phyloP scores from a whole-genome alignment of 2,888 invertebrate species.

The Blastobasis adustella region DNA sequence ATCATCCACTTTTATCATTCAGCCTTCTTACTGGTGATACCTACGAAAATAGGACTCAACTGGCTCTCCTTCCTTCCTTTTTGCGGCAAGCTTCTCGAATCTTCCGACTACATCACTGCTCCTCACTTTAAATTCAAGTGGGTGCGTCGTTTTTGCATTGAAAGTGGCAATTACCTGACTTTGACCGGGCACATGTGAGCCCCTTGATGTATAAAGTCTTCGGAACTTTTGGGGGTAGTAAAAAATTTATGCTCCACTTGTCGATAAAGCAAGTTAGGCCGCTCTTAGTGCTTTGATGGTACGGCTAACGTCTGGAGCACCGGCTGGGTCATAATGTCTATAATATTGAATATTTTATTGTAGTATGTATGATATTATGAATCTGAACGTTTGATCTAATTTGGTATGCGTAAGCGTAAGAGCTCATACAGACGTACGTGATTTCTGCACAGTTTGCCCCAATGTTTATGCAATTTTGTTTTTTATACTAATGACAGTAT shows the following conservation, averaged over 20 bases:
- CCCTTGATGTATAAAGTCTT: constrained; percentile 8
- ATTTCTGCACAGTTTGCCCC: too few species aligned
- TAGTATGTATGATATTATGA: too few species aligned
- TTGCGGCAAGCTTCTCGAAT: too few species aligned
- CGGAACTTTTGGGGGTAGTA: constrained; percentile 1
- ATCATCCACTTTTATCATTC: too few species aligned
- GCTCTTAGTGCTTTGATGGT: not conserved
- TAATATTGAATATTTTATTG: too few species aligned
- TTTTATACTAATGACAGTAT: too few species aligned
- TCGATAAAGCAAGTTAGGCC: not conserved
- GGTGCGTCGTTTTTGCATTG: constrained; percentile 49
- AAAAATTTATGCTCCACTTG: not conserved
- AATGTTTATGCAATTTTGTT: too few species aligned
- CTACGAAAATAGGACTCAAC: not conserved
- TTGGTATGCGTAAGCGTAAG: too few species aligned
- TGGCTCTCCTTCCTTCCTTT: not conserved
- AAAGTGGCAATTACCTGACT: constrained; percentile 52
- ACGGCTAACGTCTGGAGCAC: not conserved
- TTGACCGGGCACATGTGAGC: constrained; percentile 18
- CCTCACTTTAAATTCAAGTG: constrained; percentile 48
- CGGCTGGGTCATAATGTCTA: not conserved
- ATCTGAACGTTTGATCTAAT: too few species aligned
- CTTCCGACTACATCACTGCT: too few species aligned
- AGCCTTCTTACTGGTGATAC: not conserved
- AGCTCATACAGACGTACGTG: too few species aligned